A percentile compares a stretch with the other conserved stretches of the same genome.
Evolutionary conservation across 1,140 invertebrate species (phyloP).

Genomic region (Cheumatopsyche charites): DNA sequence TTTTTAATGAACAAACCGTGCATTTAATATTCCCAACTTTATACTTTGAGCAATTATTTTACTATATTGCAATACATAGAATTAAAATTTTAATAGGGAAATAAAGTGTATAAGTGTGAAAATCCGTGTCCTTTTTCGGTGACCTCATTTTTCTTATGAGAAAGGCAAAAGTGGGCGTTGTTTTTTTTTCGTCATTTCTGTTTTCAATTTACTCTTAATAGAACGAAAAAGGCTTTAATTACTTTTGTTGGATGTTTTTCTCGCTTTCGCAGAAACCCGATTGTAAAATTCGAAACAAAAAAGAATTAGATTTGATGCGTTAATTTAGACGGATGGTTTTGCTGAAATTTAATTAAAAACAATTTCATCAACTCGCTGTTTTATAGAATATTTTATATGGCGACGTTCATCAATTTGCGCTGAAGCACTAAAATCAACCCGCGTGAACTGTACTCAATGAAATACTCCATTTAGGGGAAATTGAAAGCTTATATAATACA

Average conservation of each 20-base stretch:
- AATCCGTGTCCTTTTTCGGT: too few relatives aligned
- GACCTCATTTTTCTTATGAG: not conserved
- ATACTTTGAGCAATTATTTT: too few relatives aligned
- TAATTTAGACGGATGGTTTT: slow-evolving; percentile 13
- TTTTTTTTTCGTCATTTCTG: not conserved
- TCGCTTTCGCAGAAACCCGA: not conserved
- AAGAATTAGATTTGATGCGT: slow-evolving; percentile 14
- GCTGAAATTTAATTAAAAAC: slow-evolving; percentile 7
- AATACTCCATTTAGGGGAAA: too few relatives aligned
- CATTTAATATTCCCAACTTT: too few relatives aligned
- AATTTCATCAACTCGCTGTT: not conserved
- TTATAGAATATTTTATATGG: not conserved
- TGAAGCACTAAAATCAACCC: too few relatives aligned
- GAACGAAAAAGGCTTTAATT: slow-evolving; percentile 20
- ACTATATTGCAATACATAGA: too few relatives aligned
- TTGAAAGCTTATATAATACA: too few relatives aligned
- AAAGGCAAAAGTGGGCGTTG: not conserved
- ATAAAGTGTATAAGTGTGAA: too few relatives aligned
- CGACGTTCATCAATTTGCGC: too few relatives aligned
- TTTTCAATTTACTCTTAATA: slow-evolving; percentile 17
- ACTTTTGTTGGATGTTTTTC: slow-evolving; percentile 13
- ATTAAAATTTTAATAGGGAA: too few relatives aligned
- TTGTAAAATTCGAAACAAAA: slow-evolving; percentile 12
- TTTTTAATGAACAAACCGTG: too few relatives aligned
- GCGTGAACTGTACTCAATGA: too few relatives aligned